Evolutionary conservation across 2,888 invertebrate species (phyloP), one percentile per base, ranked within the genome.

Genomic region (Morpho deidamia): DNA sequence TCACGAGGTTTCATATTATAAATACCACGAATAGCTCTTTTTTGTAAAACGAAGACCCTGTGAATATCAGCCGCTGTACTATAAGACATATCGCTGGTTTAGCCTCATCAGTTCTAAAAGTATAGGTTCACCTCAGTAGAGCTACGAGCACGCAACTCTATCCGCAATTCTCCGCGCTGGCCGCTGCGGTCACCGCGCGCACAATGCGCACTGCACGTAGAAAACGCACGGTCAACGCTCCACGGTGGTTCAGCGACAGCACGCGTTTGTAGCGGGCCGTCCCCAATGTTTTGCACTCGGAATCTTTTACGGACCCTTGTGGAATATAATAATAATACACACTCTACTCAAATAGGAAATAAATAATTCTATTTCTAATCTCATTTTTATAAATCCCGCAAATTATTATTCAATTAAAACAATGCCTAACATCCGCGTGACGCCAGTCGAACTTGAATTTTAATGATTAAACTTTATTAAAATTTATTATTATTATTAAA

Each of bases 301-400:
- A 83, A 69, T 1, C 64, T 70, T 56, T 81, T 83, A 42, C 82
- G 79, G 2, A 81, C 66, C 63, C 83, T 84, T n/a, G 8, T 14
- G 14, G 14, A 35, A 11, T 8, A 8, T 11, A 8, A 1, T 11
- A 37, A n/a, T n/a, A n/a, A n/a, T n/a, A n/a, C n/a, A n/a, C 37
- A 37, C 2, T 33, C 7, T 7, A 8, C 11, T 3, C 8, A 11
- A 43, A 33, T 43, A 23, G 7, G 43, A n/a, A 32, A 32, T 8
- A 8, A 11, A 32, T 8, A 7, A 12, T 38, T 14, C 11, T 32
- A 32, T 0, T 39, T 14, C 9, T 14, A 23, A 11, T 8, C 9
- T 48, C 32, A 8, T 38, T 38, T 11, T 44, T n/a, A 11, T 8
- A 37, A 7, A 35, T 8, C 1, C n/a, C 8, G 37, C n/a, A 8